Evolutionary conservation across 2,797 vertebrate genomes (phyloP).

Genomic region (Pelobates cultripes): DNA sequence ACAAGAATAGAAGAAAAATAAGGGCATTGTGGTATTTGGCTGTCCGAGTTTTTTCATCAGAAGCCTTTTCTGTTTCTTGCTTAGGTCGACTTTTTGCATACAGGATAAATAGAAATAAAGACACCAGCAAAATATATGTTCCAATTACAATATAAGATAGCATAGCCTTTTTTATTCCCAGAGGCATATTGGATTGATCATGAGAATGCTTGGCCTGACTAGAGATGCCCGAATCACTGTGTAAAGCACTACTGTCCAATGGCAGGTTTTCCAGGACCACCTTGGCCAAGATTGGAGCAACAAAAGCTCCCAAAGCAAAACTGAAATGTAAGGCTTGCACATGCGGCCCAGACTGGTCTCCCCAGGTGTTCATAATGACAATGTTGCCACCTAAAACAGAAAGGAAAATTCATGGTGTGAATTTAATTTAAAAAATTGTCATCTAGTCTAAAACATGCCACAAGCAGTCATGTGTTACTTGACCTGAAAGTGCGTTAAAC

Average conservation of each 20-base stretch:
- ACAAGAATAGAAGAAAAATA: conserved; percentile 80
- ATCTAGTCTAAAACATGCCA: no score
- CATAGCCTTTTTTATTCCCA: conserved; percentile 59
- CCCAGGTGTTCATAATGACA: conserved; percentile 85
- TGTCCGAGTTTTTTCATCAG: conserved; percentile 62
- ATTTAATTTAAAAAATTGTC: no score
- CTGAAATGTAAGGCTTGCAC: conserved; percentile 97
- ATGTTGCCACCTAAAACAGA: conserved; percentile 85
- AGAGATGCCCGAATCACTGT: background rate
- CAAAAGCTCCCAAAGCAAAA: conserved; percentile 87
- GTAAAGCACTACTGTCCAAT: background rate
- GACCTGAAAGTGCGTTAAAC: no score
- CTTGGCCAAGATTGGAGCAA: conserved; percentile 88
- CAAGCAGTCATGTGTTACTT: no score
- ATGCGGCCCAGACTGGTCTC: conserved; percentile 80
- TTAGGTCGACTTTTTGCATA: conserved; percentile 64
- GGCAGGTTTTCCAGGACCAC: conserved; percentile 63
- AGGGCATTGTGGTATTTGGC: conserved; percentile 81
- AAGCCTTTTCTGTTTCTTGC: conserved; percentile 60
- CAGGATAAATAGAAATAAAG: conserved; percentile 78
- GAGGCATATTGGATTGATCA: background rate
- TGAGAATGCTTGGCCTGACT: background rate
- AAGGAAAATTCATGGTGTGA: background rate
- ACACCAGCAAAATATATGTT: conserved; percentile 75
- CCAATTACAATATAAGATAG: conserved; percentile 86